Base-by-base conservation (phyloP, 2,113 vertebrate genomes). In the Catharus bicknelli region DNA sequence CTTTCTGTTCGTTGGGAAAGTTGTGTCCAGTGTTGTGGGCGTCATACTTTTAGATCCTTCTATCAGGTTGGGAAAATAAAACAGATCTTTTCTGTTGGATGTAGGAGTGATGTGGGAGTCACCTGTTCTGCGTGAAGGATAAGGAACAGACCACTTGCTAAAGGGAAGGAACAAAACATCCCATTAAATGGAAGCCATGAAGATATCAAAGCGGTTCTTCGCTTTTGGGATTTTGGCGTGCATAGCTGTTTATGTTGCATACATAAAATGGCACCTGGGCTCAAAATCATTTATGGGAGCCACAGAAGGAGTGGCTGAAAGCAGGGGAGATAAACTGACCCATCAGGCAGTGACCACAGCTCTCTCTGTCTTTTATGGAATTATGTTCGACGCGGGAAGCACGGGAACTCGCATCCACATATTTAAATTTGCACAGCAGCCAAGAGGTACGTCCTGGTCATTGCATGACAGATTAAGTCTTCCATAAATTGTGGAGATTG, bases 321-420 rank as follows among this genome's bases (percentile, higher is more conserved):
- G 53, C 18, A 94, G 42, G 25, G 64, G 76, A 74, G 96, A 95
- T 72, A 72, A 86, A n/a, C 63, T 69, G 70, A 54, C 68, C 90
- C 86, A 27, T 42, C 90, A 50, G 82, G 75, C 68, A 8, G 43
- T 36, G 17, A 89, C 63, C n/a, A 42, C 48, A 2, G 75, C 88
- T 12, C 94, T 90, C 6, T 88, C 90, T 0, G 88, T 98, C 93
- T 98, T 98, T 95, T 99, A 99, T 13, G 98, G 99, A 15, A 98
- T 99, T 95, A 99, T 99, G 99, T 99, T 99, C 88, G 99, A 99
- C 0, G 99, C 99, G 1, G 99, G 99, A 68, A 99, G 99, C 97
- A 99, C 99, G 0, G 99, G 99, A 67, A 99, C 99, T 66, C 97
- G 99, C 48, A 94, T 99, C 80, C 99, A 99, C 22, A 48, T 99